phyloP scores from a whole-genome alignment of 2,113 vertebrate genomes.

The Tringa solitaria region DNA sequence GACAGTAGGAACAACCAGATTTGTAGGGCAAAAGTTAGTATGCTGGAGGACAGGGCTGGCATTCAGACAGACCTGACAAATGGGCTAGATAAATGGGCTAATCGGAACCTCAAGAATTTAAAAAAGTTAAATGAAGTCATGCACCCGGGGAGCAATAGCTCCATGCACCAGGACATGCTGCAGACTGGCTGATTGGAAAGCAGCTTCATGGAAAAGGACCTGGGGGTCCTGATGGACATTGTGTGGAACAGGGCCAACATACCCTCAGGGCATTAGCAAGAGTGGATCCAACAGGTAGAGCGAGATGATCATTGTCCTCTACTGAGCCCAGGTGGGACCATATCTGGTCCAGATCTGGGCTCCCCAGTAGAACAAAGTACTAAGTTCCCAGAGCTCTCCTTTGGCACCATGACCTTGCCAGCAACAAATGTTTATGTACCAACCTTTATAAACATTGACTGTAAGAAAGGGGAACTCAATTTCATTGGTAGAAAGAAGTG shows the following conservation, averaged over 20 bases:
- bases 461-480: neutral
- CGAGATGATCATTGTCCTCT: neutral
- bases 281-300: neutral
- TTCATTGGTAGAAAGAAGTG: neutral
- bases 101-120: neutral
- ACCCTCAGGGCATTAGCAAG: neutral
- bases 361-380: neutral
- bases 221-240: neutral
- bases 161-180: too few species aligned
- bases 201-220: neutral
- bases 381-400: neutral
- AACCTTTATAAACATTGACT: neutral
- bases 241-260: neutral
- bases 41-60: neutral
- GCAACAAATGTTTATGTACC: neutral
- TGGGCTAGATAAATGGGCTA: neutral
- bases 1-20: neutral
- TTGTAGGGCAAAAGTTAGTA: neutral
- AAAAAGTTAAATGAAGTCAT: neutral
- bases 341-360: rapidly evolving
- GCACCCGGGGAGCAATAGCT: neutral
- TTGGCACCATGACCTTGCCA: neutral
- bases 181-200: neutral
- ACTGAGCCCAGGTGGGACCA: neutral
- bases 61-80: neutral